Evolutionary conservation across 2,113 vertebrate genomes (phyloP), one percentile per base, ranked within the genome.

Genomic region (Gyps fulvus): DNA sequence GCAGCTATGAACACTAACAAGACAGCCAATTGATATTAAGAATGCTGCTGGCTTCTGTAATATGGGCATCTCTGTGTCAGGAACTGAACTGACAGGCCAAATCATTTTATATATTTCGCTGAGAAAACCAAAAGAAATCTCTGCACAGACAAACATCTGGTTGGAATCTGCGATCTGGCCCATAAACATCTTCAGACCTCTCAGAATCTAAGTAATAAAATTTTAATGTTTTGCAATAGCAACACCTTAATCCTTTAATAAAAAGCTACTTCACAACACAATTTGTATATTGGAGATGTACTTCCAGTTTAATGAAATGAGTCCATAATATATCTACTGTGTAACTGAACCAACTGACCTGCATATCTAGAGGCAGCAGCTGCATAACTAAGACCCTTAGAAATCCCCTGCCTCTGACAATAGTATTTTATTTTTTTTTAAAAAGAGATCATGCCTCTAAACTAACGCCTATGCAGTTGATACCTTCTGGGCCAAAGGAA

Each of bases 281-380:
- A 96, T 86, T 38, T 93, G 81, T 73, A 32, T 93, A 61, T 67
- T 93, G 78, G 72, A 96, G 71, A 91, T 93, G 73, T 45, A 87
- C 69, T 84, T 97, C 15, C 90, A 97, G 91, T 47, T 87, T 69
- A 95, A 87, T 89, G 27, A 96, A 97, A 74, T 67, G 58, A 83
- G 58, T 90, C 88, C 38, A 47, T 76, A 67, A 69, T 78, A 29
- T 72, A 91, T 50, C 58, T 74, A 50, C 38, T n/a, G 34, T 78
- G 89, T 65, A 89, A 91, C 57, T 78, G 89, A 96, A 96, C 61
- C 92, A 96, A 95, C 16, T 84, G 71, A 78, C 63, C 67, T 95
- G 76, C 65, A 87, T 29, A 62, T 59, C 40, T 31, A 74, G 45
- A 96, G 71, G 89, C 90, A 95, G 43, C 36, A 31, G 29, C 74